Evolutionary conservation across 2,797 vertebrate species (phyloP).

Genomic region (Galagoides demidoff): DNA sequence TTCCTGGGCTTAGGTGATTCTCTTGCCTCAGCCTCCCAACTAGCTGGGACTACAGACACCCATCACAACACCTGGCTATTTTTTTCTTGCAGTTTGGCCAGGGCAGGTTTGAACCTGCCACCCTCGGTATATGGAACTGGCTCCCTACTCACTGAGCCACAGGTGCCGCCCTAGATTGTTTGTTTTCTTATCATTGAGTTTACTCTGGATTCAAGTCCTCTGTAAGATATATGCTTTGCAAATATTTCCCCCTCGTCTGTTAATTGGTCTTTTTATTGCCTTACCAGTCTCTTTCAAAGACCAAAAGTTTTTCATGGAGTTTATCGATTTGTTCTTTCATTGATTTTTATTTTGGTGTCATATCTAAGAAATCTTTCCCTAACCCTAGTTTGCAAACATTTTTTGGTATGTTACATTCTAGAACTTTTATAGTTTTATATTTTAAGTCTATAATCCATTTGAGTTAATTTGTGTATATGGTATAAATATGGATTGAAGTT

Average conservation of each 20-base stretch:
- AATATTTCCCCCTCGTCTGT: not conserved
- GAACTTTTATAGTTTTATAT: not conserved
- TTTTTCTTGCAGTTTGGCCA: too few relatives aligned
- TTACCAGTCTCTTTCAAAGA: not conserved
- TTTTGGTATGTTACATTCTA: not conserved
- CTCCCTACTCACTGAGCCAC: too few relatives aligned
- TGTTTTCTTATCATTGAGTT: not conserved
- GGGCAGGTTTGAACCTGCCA: too few relatives aligned
- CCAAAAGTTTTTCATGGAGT: not conserved
- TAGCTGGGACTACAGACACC: too few relatives aligned
- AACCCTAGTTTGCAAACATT: not conserved
- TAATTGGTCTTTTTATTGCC: not conserved
- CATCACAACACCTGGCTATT: too few relatives aligned
- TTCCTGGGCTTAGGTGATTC: too few relatives aligned
- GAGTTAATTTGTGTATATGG: not conserved
- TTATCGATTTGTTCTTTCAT: not conserved
- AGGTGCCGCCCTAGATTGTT: not conserved
- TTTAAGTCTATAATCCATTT: not conserved
- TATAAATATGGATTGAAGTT: not conserved
- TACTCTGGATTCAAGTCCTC: not conserved
- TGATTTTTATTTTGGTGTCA: not conserved
- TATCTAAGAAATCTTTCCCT: not conserved
- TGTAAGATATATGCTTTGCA: not conserved
- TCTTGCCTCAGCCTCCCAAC: too few relatives aligned
- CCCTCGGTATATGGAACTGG: too few relatives aligned